phyloP scores from a whole-genome alignment of 1,140 invertebrate species.

The Apocrypta bakeri region DNA sequence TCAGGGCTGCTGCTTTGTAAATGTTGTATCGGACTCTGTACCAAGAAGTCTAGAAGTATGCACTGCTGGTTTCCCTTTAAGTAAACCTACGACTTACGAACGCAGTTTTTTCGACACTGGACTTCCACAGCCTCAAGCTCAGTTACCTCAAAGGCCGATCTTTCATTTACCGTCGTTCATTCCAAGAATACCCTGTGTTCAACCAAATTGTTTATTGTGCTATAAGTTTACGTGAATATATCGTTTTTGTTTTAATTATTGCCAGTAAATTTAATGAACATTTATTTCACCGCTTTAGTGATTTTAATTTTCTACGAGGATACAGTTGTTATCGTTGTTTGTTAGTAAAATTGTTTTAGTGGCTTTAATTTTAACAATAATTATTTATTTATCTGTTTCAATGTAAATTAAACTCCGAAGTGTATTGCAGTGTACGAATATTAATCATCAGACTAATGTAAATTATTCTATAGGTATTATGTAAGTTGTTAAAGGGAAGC shows the following conservation, averaged over 20 bases:
- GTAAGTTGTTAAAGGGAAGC: neutral
- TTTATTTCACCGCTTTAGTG: no score
- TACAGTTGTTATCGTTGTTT: no score
- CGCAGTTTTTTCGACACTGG: constrained; percentile 55
- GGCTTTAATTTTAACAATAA: no score
- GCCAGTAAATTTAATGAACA: neutral
- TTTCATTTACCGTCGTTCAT: constrained; percentile 68
- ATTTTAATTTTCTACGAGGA: no score
- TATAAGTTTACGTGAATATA: constrained; percentile 63
- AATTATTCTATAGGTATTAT: no score
- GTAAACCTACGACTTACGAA: constrained; percentile 22
- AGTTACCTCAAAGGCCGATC: constrained; percentile 56
- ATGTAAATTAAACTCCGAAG: no score
- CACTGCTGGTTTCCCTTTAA: constrained; percentile 10
- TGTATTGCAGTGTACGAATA: neutral
- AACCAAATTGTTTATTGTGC: constrained; percentile 68
- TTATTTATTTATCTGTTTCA: no score
- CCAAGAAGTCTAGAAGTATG: constrained; percentile 50
- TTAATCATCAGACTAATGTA: neutral
- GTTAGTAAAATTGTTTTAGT: no score
- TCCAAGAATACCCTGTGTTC: constrained; percentile 66
- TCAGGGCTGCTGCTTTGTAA: constrained; percentile 62
- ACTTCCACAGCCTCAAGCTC: constrained; percentile 56
- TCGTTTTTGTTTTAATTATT: neutral
- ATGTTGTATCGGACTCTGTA: constrained; percentile 62